Base-by-base conservation (phyloP, 2,888 invertebrate genomes). In the Slavum lentiscoides region DNA sequence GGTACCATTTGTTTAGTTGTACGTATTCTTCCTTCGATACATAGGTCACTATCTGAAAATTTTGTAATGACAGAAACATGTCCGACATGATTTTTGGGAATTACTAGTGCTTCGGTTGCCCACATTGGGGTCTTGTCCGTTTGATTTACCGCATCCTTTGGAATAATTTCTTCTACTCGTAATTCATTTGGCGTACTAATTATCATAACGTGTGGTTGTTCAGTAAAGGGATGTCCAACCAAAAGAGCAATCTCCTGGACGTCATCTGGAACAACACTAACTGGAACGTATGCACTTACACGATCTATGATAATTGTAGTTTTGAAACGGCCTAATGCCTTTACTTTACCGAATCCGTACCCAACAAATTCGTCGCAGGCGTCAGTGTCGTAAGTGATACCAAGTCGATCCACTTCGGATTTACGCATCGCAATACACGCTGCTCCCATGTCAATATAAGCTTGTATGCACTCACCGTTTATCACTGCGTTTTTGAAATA, bases 211-310 rank as follows among this genome's bases (percentile, higher is more conserved):
- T 83, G 82, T 11, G 81, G 68, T 62, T 84, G 83, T 59, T 84
- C 84, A 13, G 84, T 84, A 69, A 85, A 21, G n/a, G 84, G 83
- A 75, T 84, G 84, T 7, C 84, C 84, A 53, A 84, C 83, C 62
- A 84, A 67, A 17, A 85, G 69, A 0, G 83, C 82, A n/a, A 84
- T 83, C 39, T 76, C 74, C 75, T 84, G 84, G 4, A 81, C 81
- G 19, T 83, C 82, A 4, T 82, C 83, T 37, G 83, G 84, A 19
- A 84, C 84, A 4, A 85, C 82, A 21, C 83, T 82, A 17, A 83
- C 82, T 58, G 83, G 76, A 4, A 76, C 66, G 58, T 30, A 74
- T 19, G 74, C 82, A 5, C 55, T 53, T 7, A n/a, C 82, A 49
- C 68, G 80, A 23, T 83, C 82, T 39, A 83, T 83, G 3, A 17